Base-by-base conservation (phyloP, 1,140 invertebrate species). In the Zaprionus vittiger region DNA sequence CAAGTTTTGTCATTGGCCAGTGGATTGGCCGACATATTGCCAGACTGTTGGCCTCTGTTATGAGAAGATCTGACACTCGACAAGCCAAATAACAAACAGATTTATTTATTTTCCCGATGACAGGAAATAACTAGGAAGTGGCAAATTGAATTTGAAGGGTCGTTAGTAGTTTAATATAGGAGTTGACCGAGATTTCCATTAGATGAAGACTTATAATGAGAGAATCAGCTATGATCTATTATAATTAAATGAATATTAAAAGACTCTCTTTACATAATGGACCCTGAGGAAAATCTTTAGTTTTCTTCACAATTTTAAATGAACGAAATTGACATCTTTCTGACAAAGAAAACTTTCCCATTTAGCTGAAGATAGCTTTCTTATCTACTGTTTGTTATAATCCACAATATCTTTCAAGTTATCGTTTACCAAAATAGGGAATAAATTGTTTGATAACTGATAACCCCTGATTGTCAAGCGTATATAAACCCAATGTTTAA, bases 21-120 rank as follows among this genome's bases (percentile, higher is more conserved):
- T 20, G 55, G 44, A 70, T 72, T 85, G 83, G 76, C 83, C 84
- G 67, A 89, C 28, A 81, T 83, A 80, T 71, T 7, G 62, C 62
- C 38, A 75, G 26, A 60, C 26, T 49, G 47, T 72, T 41, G 44
- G 60, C 54, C 41, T 61, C 6, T 20, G 12, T 47, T 66, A 66
- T 67, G 70, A 62, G 63, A 22, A 73, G 41, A 71, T 54, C 56
- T 59, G 52, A 12, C 52, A 56, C 52, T 38, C 1, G 1, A 24
- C n/a, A 26, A 12, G 20, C 17, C 31, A 59, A 37, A 59, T 34
- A n/a, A 37, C 11, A 34, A 34, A 26, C 5, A 12, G 12, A 59
- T 37, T 37, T 34, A 59, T 37, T 15, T 59, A 37, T 59, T 37
- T 37, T 7, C n/a, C 7, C 26, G 28, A 17, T 47, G 60, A 56